Conservation (phyloP, 2,113 vertebrate species). For the Saccopteryx bilineata region DNA sequence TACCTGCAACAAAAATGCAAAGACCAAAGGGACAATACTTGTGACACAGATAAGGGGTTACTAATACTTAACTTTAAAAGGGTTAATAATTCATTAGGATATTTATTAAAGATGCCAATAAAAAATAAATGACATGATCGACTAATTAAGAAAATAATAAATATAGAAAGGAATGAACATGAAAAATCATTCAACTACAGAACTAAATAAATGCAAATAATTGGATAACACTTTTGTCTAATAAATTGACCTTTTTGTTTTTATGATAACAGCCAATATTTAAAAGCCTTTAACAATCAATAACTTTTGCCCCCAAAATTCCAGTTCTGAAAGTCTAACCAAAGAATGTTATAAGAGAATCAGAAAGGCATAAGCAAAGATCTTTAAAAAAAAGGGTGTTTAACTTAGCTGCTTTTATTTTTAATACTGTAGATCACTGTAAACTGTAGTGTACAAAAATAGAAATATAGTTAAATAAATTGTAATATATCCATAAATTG, state of each 20-base stretch:
- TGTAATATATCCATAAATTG: neutral
- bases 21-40: neutral
- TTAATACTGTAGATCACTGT: neutral
- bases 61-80: neutral
- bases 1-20: neutral
- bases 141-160: neutral
- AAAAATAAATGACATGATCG: neutral
- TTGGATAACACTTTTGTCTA: neutral
- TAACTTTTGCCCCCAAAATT: slow-evolving; percentile 39
- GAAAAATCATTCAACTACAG: neutral
- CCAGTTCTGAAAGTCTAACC: neutral
- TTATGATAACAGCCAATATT: neutral
- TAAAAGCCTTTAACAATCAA: neutral
- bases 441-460: neutral
- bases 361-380: neutral
- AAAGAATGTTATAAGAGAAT: neutral
- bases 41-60: neutral
- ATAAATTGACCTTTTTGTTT: neutral
- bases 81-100: neutral
- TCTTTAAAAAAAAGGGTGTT: neutral
- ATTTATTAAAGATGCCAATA: neutral
- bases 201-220: neutral
- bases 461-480: neutral
- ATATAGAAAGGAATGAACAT: neutral
- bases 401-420: neutral